Evolutionary conservation across 2,797 vertebrate species (phyloP), one percentile per base, ranked within the genome.

Genomic region (Orientallactaga sibirica): DNA sequence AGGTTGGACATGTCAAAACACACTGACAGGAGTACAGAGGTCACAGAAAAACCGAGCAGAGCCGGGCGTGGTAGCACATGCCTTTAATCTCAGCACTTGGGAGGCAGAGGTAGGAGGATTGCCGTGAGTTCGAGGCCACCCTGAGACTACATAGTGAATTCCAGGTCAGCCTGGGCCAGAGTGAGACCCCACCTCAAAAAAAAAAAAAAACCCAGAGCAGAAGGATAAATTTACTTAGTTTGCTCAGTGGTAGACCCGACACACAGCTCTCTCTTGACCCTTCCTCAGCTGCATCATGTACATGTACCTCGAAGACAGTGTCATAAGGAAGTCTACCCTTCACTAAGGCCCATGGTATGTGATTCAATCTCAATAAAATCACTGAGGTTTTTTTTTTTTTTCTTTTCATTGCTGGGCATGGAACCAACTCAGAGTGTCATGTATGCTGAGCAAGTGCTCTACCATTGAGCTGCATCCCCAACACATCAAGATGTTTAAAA

Each of bases 251-350:
- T n/a, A 18, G 67, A 52, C 37, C 18, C 0, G 7, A 18, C 62
- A 20, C 1, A 33, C 48, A 43, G 43, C 61, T n/a, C 24, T 29
- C 22, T 16, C 11, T 48, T 10, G 19, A 58, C 24, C n/a, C 14
- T 14, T 70, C 52, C 37, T 41, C 19, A 27, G 52, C 83, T 76
- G 24, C 70, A 12, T 22, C 33, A 1, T 8, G 52, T n/a, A 61
- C 5, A 61, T 14, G 9, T 4, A 7, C 61, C 62, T 58, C 24
- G 62, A 2, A 20, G 25, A 64, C 1, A 0, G 70, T 0, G 0
- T 25, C 73, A 7, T 9, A 24, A 8, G 68, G 92, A 67, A 33
- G 29, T 1, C 2, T 2, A 3, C 80, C 29, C 22, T 24, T 37
- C 3, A 1, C 55, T 10, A 27, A 75, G 25, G 55, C 41, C n/a